Evolutionary conservation across 2,888 invertebrate species (phyloP).

Genomic region (Psylliodes chrysocephalus): DNA sequence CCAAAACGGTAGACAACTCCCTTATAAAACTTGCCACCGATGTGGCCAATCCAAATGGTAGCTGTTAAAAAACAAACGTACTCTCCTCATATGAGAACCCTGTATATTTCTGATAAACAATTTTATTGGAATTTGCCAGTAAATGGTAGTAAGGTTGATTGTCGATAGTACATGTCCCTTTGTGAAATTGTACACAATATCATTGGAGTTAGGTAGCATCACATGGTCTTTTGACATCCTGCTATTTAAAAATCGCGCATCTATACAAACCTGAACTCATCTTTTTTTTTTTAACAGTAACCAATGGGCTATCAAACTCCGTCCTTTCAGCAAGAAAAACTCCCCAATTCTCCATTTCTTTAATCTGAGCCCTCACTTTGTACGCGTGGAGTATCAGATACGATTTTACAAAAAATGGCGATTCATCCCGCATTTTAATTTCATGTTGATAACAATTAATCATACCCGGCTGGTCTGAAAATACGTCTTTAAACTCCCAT

Average conservation of each 20-base stretch:
- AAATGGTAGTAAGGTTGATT: slow-evolving; percentile 28
- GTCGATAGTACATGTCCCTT: slow-evolving; percentile 23
- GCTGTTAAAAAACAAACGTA: slow-evolving; percentile 25
- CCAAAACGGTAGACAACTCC: neutral
- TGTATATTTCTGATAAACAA: slow-evolving; percentile 32
- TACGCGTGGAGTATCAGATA: slow-evolving; percentile 3
- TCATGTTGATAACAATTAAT: slow-evolving; percentile 10
- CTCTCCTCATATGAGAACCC: slow-evolving; percentile 38
- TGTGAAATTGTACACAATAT: slow-evolving; percentile 25
- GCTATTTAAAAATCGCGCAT: too few relatives aligned
- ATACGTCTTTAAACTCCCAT: slow-evolving; percentile 1
- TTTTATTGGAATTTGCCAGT: slow-evolving; percentile 41
- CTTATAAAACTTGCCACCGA: neutral
- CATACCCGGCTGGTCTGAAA: slow-evolving; percentile 20
- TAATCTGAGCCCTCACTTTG: slow-evolving; percentile 8
- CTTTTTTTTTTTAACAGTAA: neutral
- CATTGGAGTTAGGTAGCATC: too few relatives aligned
- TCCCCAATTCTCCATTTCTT: slow-evolving; percentile 16
- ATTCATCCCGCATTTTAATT: slow-evolving; percentile 6
- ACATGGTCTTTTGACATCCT: too few relatives aligned
- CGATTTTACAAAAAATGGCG: neutral
- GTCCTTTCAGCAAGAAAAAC: neutral
- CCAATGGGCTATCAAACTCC: too few relatives aligned
- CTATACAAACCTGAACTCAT: neutral
- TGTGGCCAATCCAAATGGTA: too few relatives aligned